Base-by-base conservation (phyloP, 2,797 vertebrate species). In the Coendou prehensilis region DNA sequence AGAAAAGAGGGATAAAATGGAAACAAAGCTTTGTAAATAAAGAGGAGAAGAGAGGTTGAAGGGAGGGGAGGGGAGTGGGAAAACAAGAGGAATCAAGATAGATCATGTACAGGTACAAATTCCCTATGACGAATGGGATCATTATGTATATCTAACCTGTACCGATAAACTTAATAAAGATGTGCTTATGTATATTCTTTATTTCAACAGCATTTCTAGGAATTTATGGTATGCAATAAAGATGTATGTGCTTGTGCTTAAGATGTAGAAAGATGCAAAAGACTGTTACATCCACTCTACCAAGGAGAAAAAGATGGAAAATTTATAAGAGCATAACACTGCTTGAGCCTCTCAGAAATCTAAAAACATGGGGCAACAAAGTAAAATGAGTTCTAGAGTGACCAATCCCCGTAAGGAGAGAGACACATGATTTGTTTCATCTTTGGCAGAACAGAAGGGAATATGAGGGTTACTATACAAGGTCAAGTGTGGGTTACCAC, bases 211-310 rank as follows among this genome's bases (percentile, higher is more conserved):
- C 57, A 96, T 23, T 82, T 64, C 61, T 86, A 79, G 52, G 75
- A 87, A 95, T 91, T 94, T 88, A 73, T 45, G 91, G 57, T 91
- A 94, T 83, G 26, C 89, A 87, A 33, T 87, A 73, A 82, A 93
- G 37, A 64, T 57, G 23, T 26, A 63, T 79, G 15, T 79, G 69
- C 41, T 87, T 97, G 54, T 41, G 67, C 37, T 91, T 47, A 78
- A 78, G 17, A 95, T 52, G 26, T 67, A 86, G 76, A 80, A 85
- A 63, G 10, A 28, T 33, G 1, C 57, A 86, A 26, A 13, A 64
- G 26, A 93, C 69, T 30, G 9, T n/a, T n/a, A 75, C 30, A 80
- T 71, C 69, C 14, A 83, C 11, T 28, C 33, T 54, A 80, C 45
- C 8, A 83, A 93, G 33, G 47, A 96, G 23, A 80, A 93, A 95